These are phyloP conservation scores for Azorinus chamasolen DNA, from an alignment of 2,888 invertebrate species.

Conservation along the genomic window DNA sequence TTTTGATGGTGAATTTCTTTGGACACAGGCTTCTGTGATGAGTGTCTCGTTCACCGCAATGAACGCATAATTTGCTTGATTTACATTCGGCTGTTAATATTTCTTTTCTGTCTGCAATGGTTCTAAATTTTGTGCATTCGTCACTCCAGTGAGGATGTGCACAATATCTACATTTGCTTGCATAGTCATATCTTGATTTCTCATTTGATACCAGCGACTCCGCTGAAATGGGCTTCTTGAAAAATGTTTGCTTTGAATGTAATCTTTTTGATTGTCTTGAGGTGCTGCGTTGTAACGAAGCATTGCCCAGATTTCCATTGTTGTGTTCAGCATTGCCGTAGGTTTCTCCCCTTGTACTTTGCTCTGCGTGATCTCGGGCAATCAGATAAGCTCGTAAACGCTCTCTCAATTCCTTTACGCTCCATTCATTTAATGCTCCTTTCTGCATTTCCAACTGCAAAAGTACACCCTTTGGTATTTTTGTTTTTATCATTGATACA, in stretches of 20 bases:
- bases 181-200: background rate
- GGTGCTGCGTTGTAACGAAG: too few species aligned
- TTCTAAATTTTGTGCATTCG: slow-evolving; percentile 29
- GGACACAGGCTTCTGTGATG: slow-evolving; percentile 16
- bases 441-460: slow-evolving; percentile 29
- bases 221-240: background rate
- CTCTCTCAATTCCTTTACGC: slow-evolving; percentile 16
- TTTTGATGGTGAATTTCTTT: slow-evolving; percentile 12
- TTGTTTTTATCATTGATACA: slow-evolving; percentile 22
- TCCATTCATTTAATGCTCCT: slow-evolving; percentile 28
- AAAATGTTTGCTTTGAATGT: too few species aligned
- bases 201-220: background rate
- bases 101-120: slow-evolving; percentile 21
- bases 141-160: slow-evolving; percentile 28
- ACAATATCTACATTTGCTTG: slow-evolving; percentile 36
- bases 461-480: slow-evolving; percentile 16
- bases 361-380: too few species aligned
- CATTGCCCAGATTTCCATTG: too few species aligned
- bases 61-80: slow-evolving; percentile 6
- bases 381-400: too few species aligned
- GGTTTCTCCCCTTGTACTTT: too few species aligned
- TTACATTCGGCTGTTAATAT: slow-evolving; percentile 16
- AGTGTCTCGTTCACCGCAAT: slow-evolving; percentile 9
- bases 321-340: too few species aligned
- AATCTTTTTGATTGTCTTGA: too few species aligned